A percentile compares a stretch with the other conserved stretches of the same genome.
Evolutionary conservation across 2,113 vertebrate genomes (phyloP).

Genomic region (Phalacrocorax carbo): DNA sequence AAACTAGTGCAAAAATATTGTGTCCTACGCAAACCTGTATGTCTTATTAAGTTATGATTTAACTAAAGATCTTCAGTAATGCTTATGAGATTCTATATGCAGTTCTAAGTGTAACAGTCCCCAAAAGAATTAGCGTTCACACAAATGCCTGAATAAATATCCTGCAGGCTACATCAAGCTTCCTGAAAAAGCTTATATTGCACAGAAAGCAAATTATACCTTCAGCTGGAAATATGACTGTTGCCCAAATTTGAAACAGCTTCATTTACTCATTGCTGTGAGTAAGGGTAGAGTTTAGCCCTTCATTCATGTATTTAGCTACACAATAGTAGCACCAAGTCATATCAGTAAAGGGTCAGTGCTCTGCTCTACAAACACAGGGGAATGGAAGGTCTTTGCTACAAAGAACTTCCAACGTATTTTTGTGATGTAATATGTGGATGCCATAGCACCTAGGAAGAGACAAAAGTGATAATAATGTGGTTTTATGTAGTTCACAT

Average conservation of each 20-base stretch:
- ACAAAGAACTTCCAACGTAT: neutral
- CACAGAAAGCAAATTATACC: neutral
- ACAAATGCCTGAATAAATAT: neutral
- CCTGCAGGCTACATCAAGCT: neutral
- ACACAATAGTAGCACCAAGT: neutral
- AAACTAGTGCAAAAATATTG: neutral
- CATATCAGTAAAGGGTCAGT: neutral
- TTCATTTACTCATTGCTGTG: neutral
- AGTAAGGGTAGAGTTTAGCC: neutral
- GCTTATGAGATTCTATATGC: neutral
- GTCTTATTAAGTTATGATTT: neutral
- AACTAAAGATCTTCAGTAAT: neutral
- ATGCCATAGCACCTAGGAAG: neutral
- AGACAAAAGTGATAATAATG: neutral
- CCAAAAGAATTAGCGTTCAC: neutral
- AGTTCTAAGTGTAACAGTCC: neutral
- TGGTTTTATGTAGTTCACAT: neutral
- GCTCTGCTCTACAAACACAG: neutral
- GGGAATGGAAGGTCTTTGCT: neutral
- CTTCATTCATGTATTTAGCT: neutral
- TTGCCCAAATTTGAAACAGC: neutral
- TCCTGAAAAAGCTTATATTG: neutral
- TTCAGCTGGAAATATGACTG: neutral
- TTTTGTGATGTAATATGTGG: neutral
- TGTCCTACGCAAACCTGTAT: neutral